Evolutionary conservation across 2,888 invertebrate genomes (phyloP), one percentile per base, ranked within the genome.

Genomic region (Aspidapion aeneum): DNA sequence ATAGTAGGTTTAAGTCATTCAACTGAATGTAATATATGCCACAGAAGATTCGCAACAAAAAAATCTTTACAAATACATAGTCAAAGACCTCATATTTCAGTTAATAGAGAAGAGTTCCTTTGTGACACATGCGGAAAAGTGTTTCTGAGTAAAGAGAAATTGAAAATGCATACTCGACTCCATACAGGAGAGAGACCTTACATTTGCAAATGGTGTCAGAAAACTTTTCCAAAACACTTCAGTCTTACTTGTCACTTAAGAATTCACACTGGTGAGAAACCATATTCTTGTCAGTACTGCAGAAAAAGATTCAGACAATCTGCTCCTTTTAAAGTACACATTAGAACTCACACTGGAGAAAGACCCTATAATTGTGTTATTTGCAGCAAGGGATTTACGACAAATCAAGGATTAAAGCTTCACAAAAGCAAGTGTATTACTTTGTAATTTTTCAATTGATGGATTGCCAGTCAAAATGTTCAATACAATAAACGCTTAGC

Each of bases 51-150:
- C 62, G 72, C 73, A 49, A 74, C 76, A 60, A 69, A 73, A 3
- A 71, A 71, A 2, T 77, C 74, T 0, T 71, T 85, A 1, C 81
- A 81, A 72, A 77, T 78, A 9, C 85, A 85, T 66, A 81, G 82
- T 1, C 75, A 78, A 16, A 35, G 3, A 7, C 83, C 70, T 57
- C 74, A 74, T 55, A 66, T 51, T 70, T 74, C 68, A 67, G 66
- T 65, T 2, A 64, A 63, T n/a, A 61, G 66, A 5, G 64, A 63
- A 18, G 70, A 70, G 9, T 65, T 68, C 9, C 63, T 76, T 16
- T 77, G 77, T 60, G 77, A 77, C 54, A 72, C 75, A 57, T 77
- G 77, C 64, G 77, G 77, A 1, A 76, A 75, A 66, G 76, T 75
- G 21, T 73, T 75, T 60, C 71, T 70, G 5, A 74, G 71, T 60